Conservation (phyloP, 1,140 invertebrate species). For the Drosophila kanapiae region DNA sequence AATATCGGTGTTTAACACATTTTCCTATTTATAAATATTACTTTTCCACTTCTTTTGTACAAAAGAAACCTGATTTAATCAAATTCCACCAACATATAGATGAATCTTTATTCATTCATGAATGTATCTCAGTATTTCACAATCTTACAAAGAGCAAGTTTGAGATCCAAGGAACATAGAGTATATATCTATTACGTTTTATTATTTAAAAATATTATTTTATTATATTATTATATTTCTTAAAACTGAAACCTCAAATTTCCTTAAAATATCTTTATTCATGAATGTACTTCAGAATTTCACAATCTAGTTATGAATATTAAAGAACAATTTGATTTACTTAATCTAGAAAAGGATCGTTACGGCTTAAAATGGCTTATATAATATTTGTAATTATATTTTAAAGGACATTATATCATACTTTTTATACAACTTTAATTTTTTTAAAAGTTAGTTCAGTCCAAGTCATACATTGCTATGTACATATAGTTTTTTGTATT, state of each 20-base stretch:
- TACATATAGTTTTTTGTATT: background rate
- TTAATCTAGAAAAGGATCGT: background rate
- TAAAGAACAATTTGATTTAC: background rate
- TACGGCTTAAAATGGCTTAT: too few species aligned
- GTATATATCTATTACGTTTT: background rate
- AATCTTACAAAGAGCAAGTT: background rate
- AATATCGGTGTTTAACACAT: too few species aligned
- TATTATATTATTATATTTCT: too few species aligned
- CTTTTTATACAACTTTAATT: background rate
- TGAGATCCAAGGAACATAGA: background rate
- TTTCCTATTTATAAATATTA: too few species aligned
- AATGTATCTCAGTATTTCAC: background rate
- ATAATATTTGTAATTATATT: background rate
- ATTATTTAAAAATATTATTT: too few species aligned
- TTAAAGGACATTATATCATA: too few species aligned
- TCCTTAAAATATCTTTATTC: too few species aligned
- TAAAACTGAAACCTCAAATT: too few species aligned
- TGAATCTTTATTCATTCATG: background rate
- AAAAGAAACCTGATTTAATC: too few species aligned
- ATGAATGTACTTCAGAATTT: too few species aligned
- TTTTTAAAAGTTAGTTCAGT: background rate
- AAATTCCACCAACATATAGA: background rate
- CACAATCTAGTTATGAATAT: background rate
- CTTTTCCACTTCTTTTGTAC: too few species aligned
- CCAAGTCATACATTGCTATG: background rate